These are phyloP conservation scores for Leucophenga varia DNA, from an alignment of 1,140 invertebrate species.

Conservation along the genomic window DNA sequence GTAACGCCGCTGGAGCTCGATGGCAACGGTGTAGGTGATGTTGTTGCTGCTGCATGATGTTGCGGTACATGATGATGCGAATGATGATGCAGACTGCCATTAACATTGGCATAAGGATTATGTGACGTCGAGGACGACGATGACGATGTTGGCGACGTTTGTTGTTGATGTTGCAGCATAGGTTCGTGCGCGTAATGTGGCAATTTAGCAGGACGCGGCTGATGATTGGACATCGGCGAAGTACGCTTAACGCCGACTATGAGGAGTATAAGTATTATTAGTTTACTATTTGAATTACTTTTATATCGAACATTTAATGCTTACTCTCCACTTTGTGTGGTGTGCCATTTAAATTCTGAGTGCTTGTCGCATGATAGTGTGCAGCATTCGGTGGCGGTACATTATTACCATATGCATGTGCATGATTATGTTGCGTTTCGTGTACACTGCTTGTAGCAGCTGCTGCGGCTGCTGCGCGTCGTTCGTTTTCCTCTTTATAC, in stretches of 20 bases:
- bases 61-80: slow-evolving; percentile 23
- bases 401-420: slow-evolving; percentile 25
- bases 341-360: slow-evolving; percentile 25
- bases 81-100: slow-evolving; percentile 20
- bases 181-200: slow-evolving; percentile 37
- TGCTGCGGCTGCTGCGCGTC: slow-evolving; percentile 37
- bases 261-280: not conserved
- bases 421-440: slow-evolving; percentile 18
- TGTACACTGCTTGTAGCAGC: slow-evolving; percentile 24
- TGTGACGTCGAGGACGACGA: not conserved
- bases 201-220: slow-evolving; percentile 45
- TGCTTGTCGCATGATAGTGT: not conserved
- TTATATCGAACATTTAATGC: slow-evolving; percentile 7
- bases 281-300: slow-evolving; percentile 2
- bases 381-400: slow-evolving; percentile 29
- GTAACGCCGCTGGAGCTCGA: slow-evolving; percentile 30
- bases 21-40: slow-evolving; percentile 35
- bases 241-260: slow-evolving; percentile 48
- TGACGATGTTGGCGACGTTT: slow-evolving; percentile 1
- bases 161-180: slow-evolving; percentile 22
- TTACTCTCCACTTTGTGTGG: slow-evolving; percentile 51
- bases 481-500: slow-evolving; percentile 62
- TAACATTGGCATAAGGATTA: slow-evolving; percentile 24
- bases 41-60: slow-evolving; percentile 23
- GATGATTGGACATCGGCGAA: slow-evolving; percentile 43